Evolutionary conservation across 2,113 vertebrate species (phyloP).

Genomic region (Actenoides lindsayi): DNA sequence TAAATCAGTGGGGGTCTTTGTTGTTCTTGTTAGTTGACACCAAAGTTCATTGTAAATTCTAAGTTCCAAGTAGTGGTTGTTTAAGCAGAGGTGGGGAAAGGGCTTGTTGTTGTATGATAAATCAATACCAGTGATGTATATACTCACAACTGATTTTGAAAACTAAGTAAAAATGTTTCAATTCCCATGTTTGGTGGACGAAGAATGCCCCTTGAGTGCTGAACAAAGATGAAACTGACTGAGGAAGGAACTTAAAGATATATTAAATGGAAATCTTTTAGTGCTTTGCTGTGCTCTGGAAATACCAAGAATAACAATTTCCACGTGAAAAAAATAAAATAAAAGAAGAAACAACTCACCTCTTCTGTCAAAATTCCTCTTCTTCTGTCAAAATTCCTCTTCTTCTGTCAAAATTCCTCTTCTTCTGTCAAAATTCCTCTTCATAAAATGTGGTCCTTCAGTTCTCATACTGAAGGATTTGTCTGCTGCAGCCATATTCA

Average conservation of each 20-base stretch:
- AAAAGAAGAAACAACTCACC: background rate
- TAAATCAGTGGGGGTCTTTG: background rate
- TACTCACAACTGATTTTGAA: background rate
- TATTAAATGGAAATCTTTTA: background rate
- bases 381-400: too few relatives aligned
- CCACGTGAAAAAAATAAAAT: background rate
- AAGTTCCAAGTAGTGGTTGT: background rate
- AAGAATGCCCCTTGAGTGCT: background rate
- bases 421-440: background rate
- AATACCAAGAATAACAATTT: background rate
- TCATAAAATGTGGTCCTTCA: background rate
- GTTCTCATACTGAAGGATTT: background rate
- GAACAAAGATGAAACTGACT: background rate
- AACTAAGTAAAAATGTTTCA: background rate
- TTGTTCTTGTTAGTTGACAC: background rate
- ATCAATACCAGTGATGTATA: background rate
- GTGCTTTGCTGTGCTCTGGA: background rate
- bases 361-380: background rate
- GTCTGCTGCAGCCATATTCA: background rate
- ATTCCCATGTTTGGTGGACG: background rate
- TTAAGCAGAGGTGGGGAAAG: background rate
- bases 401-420: background rate
- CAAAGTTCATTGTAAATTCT: background rate
- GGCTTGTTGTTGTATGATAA: background rate
- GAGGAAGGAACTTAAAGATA: background rate